Evolutionary conservation across 2,888 invertebrate genomes (phyloP).

Genomic region (Sisyra terminalis): DNA sequence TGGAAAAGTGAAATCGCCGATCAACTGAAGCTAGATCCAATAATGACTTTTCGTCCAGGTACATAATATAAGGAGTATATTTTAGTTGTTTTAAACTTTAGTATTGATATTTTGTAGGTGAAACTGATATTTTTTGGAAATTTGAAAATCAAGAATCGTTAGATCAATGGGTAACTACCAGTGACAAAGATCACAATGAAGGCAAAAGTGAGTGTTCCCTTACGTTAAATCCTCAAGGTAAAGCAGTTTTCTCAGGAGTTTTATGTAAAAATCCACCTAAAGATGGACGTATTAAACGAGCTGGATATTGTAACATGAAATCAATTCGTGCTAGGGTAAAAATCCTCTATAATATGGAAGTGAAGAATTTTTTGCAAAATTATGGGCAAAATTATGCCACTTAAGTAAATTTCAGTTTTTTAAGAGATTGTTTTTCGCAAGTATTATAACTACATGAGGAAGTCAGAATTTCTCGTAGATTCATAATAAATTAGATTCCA

Average conservation of each 20-base stretch:
- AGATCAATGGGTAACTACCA: constrained; percentile 53
- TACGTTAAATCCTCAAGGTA: constrained; percentile 46
- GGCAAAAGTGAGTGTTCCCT: constrained; percentile 58
- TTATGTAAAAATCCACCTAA: constrained; percentile 53
- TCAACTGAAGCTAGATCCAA: constrained; percentile 41
- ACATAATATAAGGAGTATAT: constrained; percentile 12
- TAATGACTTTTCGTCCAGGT: constrained; percentile 34
- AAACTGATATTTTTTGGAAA: constrained; percentile 57
- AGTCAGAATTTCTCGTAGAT: no score
- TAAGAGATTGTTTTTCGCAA: no score
- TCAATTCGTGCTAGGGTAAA: constrained; percentile 46
- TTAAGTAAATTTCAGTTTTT: no score
- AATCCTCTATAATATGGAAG: no score
- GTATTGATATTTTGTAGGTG: constrained; percentile 30
- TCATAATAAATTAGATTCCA: no score
- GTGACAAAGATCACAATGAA: constrained; percentile 67
- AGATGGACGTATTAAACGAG: constrained; percentile 59
- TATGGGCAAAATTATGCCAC: no score
- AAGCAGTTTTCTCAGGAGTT: constrained; percentile 55
- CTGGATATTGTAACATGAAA: constrained; percentile 72
- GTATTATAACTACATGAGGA: no score
- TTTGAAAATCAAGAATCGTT: constrained; percentile 45
- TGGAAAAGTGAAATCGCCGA: constrained; percentile 53
- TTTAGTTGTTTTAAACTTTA: neutral
- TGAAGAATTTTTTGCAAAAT: no score